Conservation (phyloP, 2,888 invertebrate genomes). For the Chorisops tibialis region DNA sequence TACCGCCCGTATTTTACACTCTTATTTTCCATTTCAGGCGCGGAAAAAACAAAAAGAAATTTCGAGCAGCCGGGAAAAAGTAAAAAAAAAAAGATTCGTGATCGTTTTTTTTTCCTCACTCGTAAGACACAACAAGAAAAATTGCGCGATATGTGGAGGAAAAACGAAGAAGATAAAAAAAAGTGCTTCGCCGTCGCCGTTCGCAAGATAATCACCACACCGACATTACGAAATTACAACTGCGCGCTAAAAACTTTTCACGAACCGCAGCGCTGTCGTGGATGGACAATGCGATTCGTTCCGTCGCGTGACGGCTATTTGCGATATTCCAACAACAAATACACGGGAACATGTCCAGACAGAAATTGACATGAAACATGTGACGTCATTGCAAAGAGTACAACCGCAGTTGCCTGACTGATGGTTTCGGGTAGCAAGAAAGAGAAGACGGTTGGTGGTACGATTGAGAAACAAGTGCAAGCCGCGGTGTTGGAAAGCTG, state of each 20-base stretch:
- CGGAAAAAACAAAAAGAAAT: no score
- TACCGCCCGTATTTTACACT: no score
- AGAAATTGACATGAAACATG: constrained; percentile 10
- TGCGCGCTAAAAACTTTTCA: no score
- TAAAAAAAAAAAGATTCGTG: background rate
- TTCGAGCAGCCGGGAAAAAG: constrained; percentile 12
- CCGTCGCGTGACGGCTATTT: no score
- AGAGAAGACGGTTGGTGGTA: background rate
- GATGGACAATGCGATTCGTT: no score
- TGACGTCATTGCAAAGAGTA: constrained; percentile 10
- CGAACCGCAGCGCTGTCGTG: no score
- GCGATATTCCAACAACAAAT: background rate
- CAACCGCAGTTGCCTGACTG: background rate
- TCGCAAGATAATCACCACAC: constrained; percentile 12
- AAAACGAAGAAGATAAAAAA: constrained; percentile 8
- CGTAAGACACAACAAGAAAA: constrained; percentile 19
- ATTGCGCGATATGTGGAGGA: constrained; percentile 13
- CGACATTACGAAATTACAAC: background rate
- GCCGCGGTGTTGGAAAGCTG: no score
- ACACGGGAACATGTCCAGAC: constrained; percentile 8
- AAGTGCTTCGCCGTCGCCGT: background rate
- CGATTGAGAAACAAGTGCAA: background rate
- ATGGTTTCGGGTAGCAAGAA: background rate
- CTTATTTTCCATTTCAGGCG: no score
- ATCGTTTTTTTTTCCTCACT: constrained; percentile 7